These are phyloP conservation scores for Pseudococcus jackbeardsleyi DNA, from an alignment of 2,888 invertebrate genomes.

Conservation along the genomic window DNA sequence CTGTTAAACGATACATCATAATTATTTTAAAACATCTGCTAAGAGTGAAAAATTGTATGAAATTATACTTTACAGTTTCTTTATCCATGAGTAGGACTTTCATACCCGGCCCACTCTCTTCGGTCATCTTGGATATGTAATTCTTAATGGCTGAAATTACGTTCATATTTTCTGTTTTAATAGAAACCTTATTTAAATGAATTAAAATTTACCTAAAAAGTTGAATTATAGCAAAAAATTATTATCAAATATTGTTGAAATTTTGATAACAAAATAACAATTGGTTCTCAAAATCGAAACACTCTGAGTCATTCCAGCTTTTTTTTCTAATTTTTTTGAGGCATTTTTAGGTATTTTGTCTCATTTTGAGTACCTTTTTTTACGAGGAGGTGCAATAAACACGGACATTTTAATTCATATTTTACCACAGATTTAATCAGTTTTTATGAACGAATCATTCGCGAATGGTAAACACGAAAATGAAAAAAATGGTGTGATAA, in stretches of 20 bases:
- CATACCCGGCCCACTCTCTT: conserved; percentile 98
- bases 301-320: neutral
- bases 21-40: neutral
- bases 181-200: neutral
- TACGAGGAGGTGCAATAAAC: neutral
- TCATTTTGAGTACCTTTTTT: neutral
- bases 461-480: neutral
- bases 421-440: no score
- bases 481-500: no score
- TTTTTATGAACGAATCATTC: no score
- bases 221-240: neutral
- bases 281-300: conserved; percentile 8
- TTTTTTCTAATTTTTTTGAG: neutral
- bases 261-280: conserved; percentile 31
- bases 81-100: conserved; percentile 98
- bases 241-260: neutral
- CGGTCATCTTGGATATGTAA: conserved; percentile 97
- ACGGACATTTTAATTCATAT: no score
- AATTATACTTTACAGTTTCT: conserved; percentile 81
- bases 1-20: conserved; percentile 73
- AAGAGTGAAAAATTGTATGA: conserved; percentile 66
- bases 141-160: conserved; percentile 91
- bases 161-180: conserved; percentile 78
- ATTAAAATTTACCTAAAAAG: neutral
- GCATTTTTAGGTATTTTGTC: neutral